Base-by-base conservation (phyloP, 2,888 invertebrate genomes). In the Conomelus anceps region DNA sequence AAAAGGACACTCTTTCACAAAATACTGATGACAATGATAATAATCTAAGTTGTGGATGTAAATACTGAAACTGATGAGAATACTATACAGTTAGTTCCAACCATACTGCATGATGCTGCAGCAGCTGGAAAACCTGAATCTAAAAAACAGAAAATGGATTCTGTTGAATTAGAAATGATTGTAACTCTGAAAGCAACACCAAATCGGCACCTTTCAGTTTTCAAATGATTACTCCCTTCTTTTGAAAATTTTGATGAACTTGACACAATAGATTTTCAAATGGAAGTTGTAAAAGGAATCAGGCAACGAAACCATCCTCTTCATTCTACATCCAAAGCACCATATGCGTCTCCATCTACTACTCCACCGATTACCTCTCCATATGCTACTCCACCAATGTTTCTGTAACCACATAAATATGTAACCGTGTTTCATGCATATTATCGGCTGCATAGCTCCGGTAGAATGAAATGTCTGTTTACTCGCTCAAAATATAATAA, bases 201-300 rank as follows among this genome's bases (percentile, higher is more conserved):
- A 84, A 90, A 90, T 88, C 89, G 88, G 23, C 88, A 90, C 88
- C 89, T 90, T 85, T 90, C 90, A 84, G 88, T 90, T 90, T 90
- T 90, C 90, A 90, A 90, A 90, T 88, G 88, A 90, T 63, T 90
- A 24, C 89, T 90, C n/a, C 90, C 89, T 89, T 90, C 90, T 84
- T 89, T 90, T 90, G 84, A 90, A 84, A 88, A 90, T 90, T 90
- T 90, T 41, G 88, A 90, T 89, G 89, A 90, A 88, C 23, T 26
- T 3, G 90, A 90, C 23, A 90, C 88, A 24, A 86, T 90, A 26
- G 90, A 90, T 88, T 90, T 90, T 88, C 90, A 90, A 90, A 90
- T 90, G 90, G 90, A 89, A 34, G 90, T 90, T 11, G 23, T 90
- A 41, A 89, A 90, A 88, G 34, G n/a, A 23, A 86, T 23, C 86